A percentile compares a stretch with the other conserved stretches of the same genome.
Evolutionary conservation across 2,888 invertebrate genomes (phyloP).

Genomic region (Gryllus longicercus): DNA sequence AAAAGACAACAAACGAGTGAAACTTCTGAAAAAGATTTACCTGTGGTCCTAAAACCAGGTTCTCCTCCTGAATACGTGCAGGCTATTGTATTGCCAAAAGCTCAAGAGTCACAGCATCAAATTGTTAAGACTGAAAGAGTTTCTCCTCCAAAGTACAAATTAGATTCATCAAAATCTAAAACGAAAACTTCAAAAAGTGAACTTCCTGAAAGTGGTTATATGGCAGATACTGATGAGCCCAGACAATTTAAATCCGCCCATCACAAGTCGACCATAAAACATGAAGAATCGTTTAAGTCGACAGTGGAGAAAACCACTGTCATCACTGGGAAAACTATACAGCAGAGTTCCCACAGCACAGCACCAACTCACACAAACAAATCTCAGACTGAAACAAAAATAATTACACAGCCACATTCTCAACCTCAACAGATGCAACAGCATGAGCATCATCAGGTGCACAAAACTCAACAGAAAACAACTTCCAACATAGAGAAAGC

Average conservation of each 20-base stretch:
- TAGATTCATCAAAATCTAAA: conserved; percentile 55
- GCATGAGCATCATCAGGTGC: conserved; percentile 22
- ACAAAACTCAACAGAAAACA: conserved; percentile 30
- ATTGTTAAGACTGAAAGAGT: conserved; percentile 25
- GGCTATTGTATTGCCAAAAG: conserved; percentile 39
- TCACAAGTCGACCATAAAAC: conserved; percentile 42
- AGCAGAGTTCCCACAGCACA: conserved; percentile 24
- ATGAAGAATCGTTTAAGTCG: conserved; percentile 42
- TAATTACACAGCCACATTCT: not conserved
- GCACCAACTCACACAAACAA: too few species aligned
- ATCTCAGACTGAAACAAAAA: conserved; percentile 22
- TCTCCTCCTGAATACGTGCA: conserved; percentile 48
- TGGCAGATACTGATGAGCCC: conserved; percentile 68
- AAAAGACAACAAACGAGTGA: conserved; percentile 32
- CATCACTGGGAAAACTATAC: conserved; percentile 36
- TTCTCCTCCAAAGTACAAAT: conserved; percentile 44
- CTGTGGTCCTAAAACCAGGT: conserved; percentile 47
- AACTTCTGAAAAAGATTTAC: conserved; percentile 40
- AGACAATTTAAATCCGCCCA: conserved; percentile 43
- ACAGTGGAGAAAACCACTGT: conserved; percentile 39
- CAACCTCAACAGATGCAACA: not conserved
- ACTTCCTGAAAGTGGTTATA: conserved; percentile 59
- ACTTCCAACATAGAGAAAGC: conserved; percentile 28
- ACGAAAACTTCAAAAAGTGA: conserved; percentile 47
- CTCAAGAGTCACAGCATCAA: conserved; percentile 36